These are phyloP conservation scores for Drosophila nr. medialis DNA, from an alignment of 2,888 invertebrate species.

Conservation along the genomic window DNA sequence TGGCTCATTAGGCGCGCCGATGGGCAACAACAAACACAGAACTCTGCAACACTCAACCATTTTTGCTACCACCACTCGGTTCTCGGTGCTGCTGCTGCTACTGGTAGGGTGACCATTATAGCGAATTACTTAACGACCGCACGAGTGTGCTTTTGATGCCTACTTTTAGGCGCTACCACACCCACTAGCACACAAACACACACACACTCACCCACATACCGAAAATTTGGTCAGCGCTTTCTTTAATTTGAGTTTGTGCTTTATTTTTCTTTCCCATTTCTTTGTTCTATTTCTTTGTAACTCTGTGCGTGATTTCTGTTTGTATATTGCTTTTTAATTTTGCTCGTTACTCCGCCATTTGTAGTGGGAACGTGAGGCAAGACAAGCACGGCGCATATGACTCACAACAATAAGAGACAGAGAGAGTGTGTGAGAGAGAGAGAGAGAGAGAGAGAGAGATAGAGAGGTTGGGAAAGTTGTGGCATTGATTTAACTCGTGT, in stretches of 20 bases:
- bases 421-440: not conserved
- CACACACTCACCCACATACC: conserved; percentile 1
- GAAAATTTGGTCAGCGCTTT: conserved; percentile 44
- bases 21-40: conserved; percentile 1
- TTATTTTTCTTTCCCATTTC: conserved; percentile 6
- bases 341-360: conserved; percentile 70
- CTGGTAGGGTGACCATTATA: conserved; percentile 62
- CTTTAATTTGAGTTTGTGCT: conserved; percentile 65
- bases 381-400: conserved; percentile 5
- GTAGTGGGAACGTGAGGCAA: conserved; percentile 39
- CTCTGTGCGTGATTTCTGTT: conserved; percentile 74
- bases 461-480: conserved; percentile 5
- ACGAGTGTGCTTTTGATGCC: conserved; percentile 77
- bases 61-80: not conserved
- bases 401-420: conserved; percentile 7
- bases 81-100: not conserved
- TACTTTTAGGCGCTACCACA: conserved; percentile 63
- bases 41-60: conserved; percentile 22
- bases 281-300: conserved; percentile 8
- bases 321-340: conserved; percentile 79
- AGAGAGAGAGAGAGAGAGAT: not conserved
- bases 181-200: conserved; percentile 16
- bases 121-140: conserved; percentile 77
- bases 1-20: conserved; percentile 69
- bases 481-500: conserved; percentile 25